These are phyloP conservation scores for Rhinophrynus dorsalis DNA, from an alignment of 2,797 vertebrate genomes.

Conservation along the genomic window DNA sequence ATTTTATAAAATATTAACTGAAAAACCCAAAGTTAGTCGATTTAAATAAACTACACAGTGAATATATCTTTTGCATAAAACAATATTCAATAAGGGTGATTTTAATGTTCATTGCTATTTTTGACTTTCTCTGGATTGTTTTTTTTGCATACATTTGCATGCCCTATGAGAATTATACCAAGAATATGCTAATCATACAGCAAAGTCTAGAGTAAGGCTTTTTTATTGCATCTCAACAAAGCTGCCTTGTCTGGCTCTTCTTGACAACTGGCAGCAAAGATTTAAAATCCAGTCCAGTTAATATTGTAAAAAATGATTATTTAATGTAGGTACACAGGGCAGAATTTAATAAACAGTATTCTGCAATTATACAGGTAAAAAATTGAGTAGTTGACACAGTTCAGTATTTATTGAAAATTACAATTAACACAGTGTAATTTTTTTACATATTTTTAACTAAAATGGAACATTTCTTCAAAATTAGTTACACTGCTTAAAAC, in stretches of 20 bases:
- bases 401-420: no score
- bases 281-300: slow-evolving; percentile 41
- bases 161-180: slow-evolving; percentile 75
- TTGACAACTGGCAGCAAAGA: slow-evolving; percentile 43
- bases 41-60: slow-evolving; percentile 73
- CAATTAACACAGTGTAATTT: no score
- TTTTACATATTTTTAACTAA: no score
- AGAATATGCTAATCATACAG: slow-evolving; percentile 76
- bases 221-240: slow-evolving; percentile 49
- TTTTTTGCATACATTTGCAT: slow-evolving; percentile 83
- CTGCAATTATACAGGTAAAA: neutral
- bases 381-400: no score
- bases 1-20: slow-evolving; percentile 51
- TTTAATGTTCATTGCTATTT: slow-evolving; percentile 80
- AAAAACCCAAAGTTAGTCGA: slow-evolving; percentile 54
- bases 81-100: slow-evolving; percentile 74
- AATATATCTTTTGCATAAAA: slow-evolving; percentile 72
- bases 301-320: slow-evolving; percentile 38
- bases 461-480: no score
- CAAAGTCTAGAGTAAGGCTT: slow-evolving; percentile 48
- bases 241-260: slow-evolving; percentile 45
- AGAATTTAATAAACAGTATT: slow-evolving; percentile 15
- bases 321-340: slow-evolving; percentile 1
- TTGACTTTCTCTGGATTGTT: slow-evolving; percentile 76
- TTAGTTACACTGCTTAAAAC: no score